Evolutionary conservation across 2,888 invertebrate genomes (phyloP), one percentile per base, ranked within the genome.

Genomic region (Chydorus sphaericus): DNA sequence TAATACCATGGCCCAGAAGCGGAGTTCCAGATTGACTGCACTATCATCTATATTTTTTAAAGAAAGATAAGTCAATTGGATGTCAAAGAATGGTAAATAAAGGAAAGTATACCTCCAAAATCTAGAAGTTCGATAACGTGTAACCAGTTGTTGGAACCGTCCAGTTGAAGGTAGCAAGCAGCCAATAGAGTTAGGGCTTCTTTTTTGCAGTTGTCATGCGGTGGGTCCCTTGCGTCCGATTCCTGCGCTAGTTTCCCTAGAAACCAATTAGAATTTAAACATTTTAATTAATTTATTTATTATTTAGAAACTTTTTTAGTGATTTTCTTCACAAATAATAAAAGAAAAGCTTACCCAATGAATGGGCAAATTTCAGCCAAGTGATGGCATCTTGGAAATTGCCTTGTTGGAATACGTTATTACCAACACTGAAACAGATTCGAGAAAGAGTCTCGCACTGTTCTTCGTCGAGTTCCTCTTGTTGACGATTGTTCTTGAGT

Each of bases 281-380:
- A n/a, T n/a, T n/a, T n/a, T n/a, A n/a, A n/a, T n/a, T n/a, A n/a
- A n/a, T n/a, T n/a, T n/a, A n/a, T n/a, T n/a, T 20, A 28, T 20
- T 44, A 1, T 26, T 20, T 26, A 18, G n/a, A 11, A 2, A 16
- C 4, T 11, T 23, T 8, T 33, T 14, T 8, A 33, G 14, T 14
- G 6, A 14, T 44, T 26, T 26, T 23, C n/a, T n/a, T n/a, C n/a
- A n/a, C n/a, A n/a, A 26, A 26, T 16, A 4, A 4, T 39, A 7
- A 14, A 8, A 11, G 8, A 39, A 39, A 16, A 23, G 7, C 18
- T 10, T 44, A 44, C 44, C 44, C 23, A 44, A 44, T 8, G 44
- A 44, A 14, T 44, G 44, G 44, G 44, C 23, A 20, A 44, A 44
- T 26, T 44, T 44, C 44, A 44, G 28, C 44, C 44, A 44, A 28